Evolutionary conservation across 2,113 vertebrate genomes (phyloP), one percentile per base, ranked within the genome.

Genomic region (Bufo bufo): DNA sequence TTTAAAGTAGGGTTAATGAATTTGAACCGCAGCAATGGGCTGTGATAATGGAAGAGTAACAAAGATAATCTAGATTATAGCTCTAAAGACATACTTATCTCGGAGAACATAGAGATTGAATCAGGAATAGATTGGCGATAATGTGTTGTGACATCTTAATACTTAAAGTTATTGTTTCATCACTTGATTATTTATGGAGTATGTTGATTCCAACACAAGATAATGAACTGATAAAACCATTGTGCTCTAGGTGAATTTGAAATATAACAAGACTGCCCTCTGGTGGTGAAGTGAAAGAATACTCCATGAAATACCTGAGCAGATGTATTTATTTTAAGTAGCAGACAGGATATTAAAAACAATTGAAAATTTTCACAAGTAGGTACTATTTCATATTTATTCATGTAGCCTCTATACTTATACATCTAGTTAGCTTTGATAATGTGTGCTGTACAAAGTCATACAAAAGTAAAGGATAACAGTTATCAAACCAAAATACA

Each of bases 1-100:
- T 66, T 82, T 82, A 80, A 74, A 82, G 52, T 87, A n/a, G 47
- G 54, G 78, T 87, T 87, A 87, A 87, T 82, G 66, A 81, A 82
- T 82, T 49, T 87, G 79, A 87, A 74, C 78, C 47, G 85, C 85
- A 81, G 81, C 59, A 78, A 79, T 80, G 77, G 85, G 61, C 77
- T 87, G 16, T 81, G 61, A 80, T 87, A 80, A 81, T 81, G 85
- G 54, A 69, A 56, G 77, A 79, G 75, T 69, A 69, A 79, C 74
- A 65, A 13, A 65, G 75, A 80, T 86, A 54, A 86, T 86, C 49
- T 78, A 66, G 85, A 50, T 58, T 86, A 63, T 86, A 75, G 84
- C 74, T 86, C 47, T 86, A 80, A 33, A 65, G 61, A 65, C 20
- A 63, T 59, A 65, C 47, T 23, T 58, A 77, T 77, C 43, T 65